These are phyloP conservation scores for Parapristionchus giblindavisi DNA, from an alignment of 2,888 invertebrate species.

Conservation along the genomic window DNA sequence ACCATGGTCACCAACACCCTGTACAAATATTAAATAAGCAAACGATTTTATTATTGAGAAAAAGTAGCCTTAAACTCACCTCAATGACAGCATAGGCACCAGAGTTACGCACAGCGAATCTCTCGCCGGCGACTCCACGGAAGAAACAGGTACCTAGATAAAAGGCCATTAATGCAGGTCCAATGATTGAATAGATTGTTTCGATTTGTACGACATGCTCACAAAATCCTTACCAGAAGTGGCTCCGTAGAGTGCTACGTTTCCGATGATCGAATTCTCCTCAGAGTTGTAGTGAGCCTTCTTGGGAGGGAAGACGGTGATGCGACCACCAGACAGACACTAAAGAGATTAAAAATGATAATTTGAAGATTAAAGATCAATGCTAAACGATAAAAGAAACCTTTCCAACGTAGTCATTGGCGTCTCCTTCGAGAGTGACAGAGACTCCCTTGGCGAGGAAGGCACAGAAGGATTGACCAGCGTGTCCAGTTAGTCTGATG, in stretches of 20 bases:
- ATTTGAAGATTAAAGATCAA: background rate
- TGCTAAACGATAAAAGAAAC: too few species aligned
- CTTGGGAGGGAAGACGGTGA: constrained; percentile 91
- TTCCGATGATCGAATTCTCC: constrained; percentile 94
- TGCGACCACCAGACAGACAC: constrained; percentile 92
- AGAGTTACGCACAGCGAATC: constrained; percentile 97
- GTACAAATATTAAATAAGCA: background rate
- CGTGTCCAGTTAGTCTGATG: constrained; percentile 87
- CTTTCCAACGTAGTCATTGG: constrained; percentile 97
- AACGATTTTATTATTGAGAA: constrained; percentile 71
- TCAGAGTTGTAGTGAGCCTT: constrained; percentile 83
- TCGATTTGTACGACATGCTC: background rate
- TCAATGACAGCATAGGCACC: constrained; percentile 94
- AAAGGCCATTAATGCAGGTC: background rate
- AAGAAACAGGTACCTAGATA: constrained; percentile 74
- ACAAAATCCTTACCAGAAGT: constrained; percentile 78
- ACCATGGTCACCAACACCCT: constrained; percentile 95
- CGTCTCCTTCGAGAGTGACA: constrained; percentile 91
- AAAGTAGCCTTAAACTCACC: constrained; percentile 49
- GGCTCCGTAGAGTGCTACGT: constrained; percentile 96
- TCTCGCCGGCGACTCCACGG: constrained; percentile 93
- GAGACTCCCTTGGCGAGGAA: constrained; percentile 90
- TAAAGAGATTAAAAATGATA: constrained; percentile 56
- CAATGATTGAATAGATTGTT: background rate
- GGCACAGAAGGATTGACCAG: constrained; percentile 98